Conservation (phyloP, 1,140 invertebrate genomes). For the Caenorhabditis elegans region WBcel235 BX284604.4:17270001-17270500, state of each 20-base stretch:
- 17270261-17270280: conserved; percentile 56
- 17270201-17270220: conserved; percentile 55
- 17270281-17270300: conserved; percentile 54
- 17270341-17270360: conserved; percentile 49
- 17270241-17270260: conserved; percentile 51
- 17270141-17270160: conserved; percentile 62
- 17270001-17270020: neutral
- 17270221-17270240: conserved; percentile 44
- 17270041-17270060: neutral
- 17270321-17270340: conserved; percentile 48
- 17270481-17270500: no score
- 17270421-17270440: neutral
- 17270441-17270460: conserved; percentile 15
- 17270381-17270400: conserved; percentile 28
- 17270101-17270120: conserved; percentile 56
- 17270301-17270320: conserved; percentile 58
- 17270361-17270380: conserved; percentile 33
- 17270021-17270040: neutral
- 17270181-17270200: conserved; percentile 57
- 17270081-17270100: conserved; percentile 55
- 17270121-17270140: conserved; percentile 59
- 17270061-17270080: no score
- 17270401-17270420: neutral
- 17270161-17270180: conserved; percentile 56
- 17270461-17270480: conserved; percentile 2